phyloP scores from a whole-genome alignment of 2,888 invertebrate species.

The Athetis lepigone region DNA sequence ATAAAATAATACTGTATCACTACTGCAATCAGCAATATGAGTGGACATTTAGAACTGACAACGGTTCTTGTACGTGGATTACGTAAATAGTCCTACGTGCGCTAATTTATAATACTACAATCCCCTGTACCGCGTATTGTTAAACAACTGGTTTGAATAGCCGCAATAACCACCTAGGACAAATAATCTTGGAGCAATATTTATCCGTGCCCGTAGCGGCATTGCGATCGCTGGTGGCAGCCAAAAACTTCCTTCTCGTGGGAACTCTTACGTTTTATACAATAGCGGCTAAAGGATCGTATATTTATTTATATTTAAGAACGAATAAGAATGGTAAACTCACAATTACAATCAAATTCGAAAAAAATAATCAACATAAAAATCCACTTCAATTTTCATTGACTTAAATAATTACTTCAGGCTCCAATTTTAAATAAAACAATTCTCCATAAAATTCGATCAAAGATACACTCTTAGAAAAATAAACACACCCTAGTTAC shows the following conservation, averaged over 20 bases:
- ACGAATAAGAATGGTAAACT: conserved; percentile 46
- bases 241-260: background rate
- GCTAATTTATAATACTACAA: conserved; percentile 32
- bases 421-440: conserved; percentile 53
- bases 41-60: conserved; percentile 71
- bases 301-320: conserved; percentile 41
- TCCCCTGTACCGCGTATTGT: conserved; percentile 25
- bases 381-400: conserved; percentile 39
- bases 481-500: conserved; percentile 65
- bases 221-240: too few relatives aligned
- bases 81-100: conserved; percentile 51
- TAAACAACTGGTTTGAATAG: conserved; percentile 23
- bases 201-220: too few relatives aligned
- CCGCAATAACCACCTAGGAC: conserved; percentile 19
- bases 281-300: conserved; percentile 48
- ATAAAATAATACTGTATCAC: conserved; percentile 90
- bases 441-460: conserved; percentile 55
- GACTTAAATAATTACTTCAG: conserved; percentile 19
- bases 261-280: conserved; percentile 6
- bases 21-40: conserved; percentile 84
- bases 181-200: too few relatives aligned
- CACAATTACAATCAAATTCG: conserved; percentile 37
- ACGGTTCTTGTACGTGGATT: conserved; percentile 55
- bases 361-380: conserved; percentile 42
- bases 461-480: conserved; percentile 66